Conservation (phyloP, 2,797 vertebrate genomes). For the Scleropages formosus region DNA sequence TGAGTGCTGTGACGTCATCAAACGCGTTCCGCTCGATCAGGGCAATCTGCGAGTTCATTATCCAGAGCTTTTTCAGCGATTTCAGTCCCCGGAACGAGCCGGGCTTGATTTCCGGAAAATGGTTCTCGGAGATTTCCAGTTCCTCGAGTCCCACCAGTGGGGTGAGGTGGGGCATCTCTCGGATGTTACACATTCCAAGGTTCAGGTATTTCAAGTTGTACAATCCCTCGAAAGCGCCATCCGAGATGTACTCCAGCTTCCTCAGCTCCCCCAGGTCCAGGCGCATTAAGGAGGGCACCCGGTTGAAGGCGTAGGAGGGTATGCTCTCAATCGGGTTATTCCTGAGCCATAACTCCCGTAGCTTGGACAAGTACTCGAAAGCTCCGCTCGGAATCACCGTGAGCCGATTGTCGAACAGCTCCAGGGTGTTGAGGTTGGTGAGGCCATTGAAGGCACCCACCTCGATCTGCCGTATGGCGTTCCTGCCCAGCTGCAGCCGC, state of each 20-base stretch:
- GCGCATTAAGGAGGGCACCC: slow-evolving; percentile 93
- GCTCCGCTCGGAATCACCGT: slow-evolving; percentile 96
- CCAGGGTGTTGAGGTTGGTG: slow-evolving; percentile 95
- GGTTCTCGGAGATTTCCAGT: slow-evolving; percentile 94
- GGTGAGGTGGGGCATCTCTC: slow-evolving; percentile 88
- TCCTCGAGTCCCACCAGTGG: slow-evolving; percentile 90
- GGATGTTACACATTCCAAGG: slow-evolving; percentile 93
- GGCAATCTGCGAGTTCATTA: slow-evolving; percentile 95
- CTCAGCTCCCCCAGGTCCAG: slow-evolving; percentile 93
- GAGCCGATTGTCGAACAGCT: slow-evolving; percentile 95
- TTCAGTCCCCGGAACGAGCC: slow-evolving; percentile 87
- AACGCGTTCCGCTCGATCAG: slow-evolving; percentile 93
- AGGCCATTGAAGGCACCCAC: slow-evolving; percentile 95
- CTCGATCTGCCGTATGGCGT: slow-evolving; percentile 94
- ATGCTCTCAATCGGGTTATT: slow-evolving; percentile 99
- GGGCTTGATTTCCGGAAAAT: slow-evolving; percentile 88
- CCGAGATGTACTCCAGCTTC: slow-evolving; percentile 95
- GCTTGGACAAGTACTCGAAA: slow-evolving; percentile 95
- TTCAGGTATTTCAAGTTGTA: slow-evolving; percentile 97
- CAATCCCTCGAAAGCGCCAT: slow-evolving; percentile 92
- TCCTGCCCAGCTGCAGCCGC: slow-evolving; percentile 91
- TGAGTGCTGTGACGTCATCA: slow-evolving; percentile 88
- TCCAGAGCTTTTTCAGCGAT: slow-evolving; percentile 92
- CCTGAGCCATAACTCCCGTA: slow-evolving; percentile 93
- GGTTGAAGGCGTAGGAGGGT: slow-evolving; percentile 94